Evolutionary conservation across 2,888 invertebrate genomes (phyloP), one percentile per base, ranked within the genome.

Genomic region (Megalurothrips usitatus): DNA sequence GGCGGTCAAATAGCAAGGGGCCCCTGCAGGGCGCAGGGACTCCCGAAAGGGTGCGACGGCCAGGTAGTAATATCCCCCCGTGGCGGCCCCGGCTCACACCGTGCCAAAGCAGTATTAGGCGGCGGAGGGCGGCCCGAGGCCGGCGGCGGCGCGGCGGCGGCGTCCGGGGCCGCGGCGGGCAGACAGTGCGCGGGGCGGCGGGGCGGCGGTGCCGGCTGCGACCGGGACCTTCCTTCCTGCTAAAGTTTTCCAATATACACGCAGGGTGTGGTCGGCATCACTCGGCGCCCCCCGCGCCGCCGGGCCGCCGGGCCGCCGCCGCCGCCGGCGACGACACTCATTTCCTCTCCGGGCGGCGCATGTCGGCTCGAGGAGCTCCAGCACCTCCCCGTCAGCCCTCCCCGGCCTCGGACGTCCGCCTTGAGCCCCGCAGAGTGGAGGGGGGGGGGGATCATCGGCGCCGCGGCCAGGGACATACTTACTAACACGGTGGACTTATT

Each of bases 201-300:
- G 58, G 19, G 58, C 58, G 17, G 58, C 58, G 58, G 52, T 19
- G 52, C 19, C 58, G 14, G 52, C 19, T 19, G 52, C 52, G 58
- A 19, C 58, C 14, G n/a, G 58, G 58, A 14, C 58, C 58, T 52
- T 52, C 52, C 52, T 58, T n/a, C 58, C 58, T n/a, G 58, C 14
- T 26, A 26, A 75, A 75, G 23, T 75, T 75, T 75, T 75, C 68
- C 68, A 75, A 75, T 75, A 75, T 75, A 26, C 68, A 75, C 19
- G 58, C 58, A n/a, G 58, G 58, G 26, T 26, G 68, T 26, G 26
- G 68, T 23, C 68, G 52, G 52, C 52, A 43, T 43, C 34, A 43
- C 68, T 68, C n/a, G 68, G 19, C 68, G n/a, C 23, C 63, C 3
- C 68, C 23, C 8, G 68, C 68, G n/a, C 23, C 9, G 58, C 58